Evolutionary conservation across 2,797 vertebrate species (phyloP), one percentile per base, ranked within the genome.

Genomic region (Xenopus petersii): DNA sequence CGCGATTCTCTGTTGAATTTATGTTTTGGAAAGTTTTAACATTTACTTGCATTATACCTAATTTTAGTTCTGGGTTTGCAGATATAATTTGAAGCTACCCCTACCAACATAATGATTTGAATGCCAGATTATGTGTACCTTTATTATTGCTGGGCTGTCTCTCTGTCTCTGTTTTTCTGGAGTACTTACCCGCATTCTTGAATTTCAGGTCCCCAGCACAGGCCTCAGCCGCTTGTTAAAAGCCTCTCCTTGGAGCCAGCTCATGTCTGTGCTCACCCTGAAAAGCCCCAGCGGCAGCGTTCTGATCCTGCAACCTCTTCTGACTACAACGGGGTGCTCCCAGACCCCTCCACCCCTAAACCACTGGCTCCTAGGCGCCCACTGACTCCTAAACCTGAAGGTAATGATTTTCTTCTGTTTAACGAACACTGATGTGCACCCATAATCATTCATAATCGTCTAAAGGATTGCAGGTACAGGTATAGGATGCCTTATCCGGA

Each of bases 241-340:
- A 79, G 76, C 47, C 61, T 79, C 10, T 79, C 76, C 60, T 66
- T 79, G 76, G 76, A 79, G 66, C 76, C 76, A 16, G 61, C 66
- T 70, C 76, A 73, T 33, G 70, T 72, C 71, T 49, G 54, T 13
- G 60, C 42, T 16, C 71, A 74, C 61, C 76, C 76, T 21, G 76
- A 79, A 58, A 79, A 79, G 58, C 66, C 66, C 71, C 76, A 74
- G 67, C 36, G 60, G 46, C 67, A 65, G 60, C 60, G 71, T 24
- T 74, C 76, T 12, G 76, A 79, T 30, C 42, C 71, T 47, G 76
- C 71, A 47, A 74, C 64, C 54, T 42, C 76, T 8, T 13, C 47
- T 13, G 76, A 79, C 71, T 74, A 67, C 66, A 79, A 79, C 73
- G 76, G 76, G 51, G 59, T 48, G 13, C 59, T 42, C 46, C 46